These are phyloP conservation scores for Corythaeola cristata DNA, from an alignment of 2,113 vertebrate genomes.

Conservation along the genomic window DNA sequence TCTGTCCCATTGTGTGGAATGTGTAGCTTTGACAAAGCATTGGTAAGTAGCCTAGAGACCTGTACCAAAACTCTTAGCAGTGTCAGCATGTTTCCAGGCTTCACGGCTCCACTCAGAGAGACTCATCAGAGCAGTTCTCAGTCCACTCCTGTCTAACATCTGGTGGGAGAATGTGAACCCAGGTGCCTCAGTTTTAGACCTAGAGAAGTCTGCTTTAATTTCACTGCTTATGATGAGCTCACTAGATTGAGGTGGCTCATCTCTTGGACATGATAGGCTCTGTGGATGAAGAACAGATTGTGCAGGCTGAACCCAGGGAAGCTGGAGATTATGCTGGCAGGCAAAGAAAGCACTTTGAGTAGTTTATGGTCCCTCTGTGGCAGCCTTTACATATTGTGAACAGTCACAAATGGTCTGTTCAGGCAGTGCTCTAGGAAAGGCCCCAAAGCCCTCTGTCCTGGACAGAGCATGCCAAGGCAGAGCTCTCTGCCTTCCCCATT, in stretches of 20 bases:
- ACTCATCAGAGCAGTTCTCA: background rate
- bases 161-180: background rate
- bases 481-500: background rate
- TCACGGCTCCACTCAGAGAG: background rate
- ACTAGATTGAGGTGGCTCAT: background rate
- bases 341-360: background rate
- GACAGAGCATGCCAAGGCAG: background rate
- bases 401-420: background rate
- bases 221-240: background rate
- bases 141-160: background rate
- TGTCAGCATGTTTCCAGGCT: background rate
- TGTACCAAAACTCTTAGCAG: background rate
- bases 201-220: background rate
- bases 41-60: background rate
- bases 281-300: conserved; percentile 16
- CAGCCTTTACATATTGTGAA: background rate
- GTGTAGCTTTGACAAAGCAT: background rate
- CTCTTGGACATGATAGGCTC: background rate
- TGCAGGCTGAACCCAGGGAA: background rate
- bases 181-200: background rate
- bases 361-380: background rate
- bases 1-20: background rate
- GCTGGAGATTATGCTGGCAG: background rate
- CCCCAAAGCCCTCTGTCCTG: background rate
- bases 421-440: background rate